These are phyloP conservation scores for Diadumene lineata DNA, from an alignment of 92 coral and sea anemone species.

Conservation along the genomic window DNA sequence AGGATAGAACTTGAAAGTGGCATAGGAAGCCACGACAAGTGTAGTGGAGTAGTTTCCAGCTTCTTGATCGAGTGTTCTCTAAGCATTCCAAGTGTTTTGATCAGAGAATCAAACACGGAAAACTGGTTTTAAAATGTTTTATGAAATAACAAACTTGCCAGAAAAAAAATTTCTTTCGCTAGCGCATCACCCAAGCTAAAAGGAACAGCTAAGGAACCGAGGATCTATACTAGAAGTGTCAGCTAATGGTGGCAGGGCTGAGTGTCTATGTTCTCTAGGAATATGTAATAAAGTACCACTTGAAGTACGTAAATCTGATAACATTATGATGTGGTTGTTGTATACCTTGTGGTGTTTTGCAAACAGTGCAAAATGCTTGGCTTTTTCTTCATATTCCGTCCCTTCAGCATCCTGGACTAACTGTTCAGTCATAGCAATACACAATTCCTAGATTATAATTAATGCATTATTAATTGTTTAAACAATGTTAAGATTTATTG, in stretches of 20 bases:
- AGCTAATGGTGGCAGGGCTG: neutral
- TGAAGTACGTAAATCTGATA: too few relatives aligned
- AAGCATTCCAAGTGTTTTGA: too few relatives aligned
- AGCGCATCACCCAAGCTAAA: neutral
- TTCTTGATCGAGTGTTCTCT: too few relatives aligned
- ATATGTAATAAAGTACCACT: neutral
- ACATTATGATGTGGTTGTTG: too few relatives aligned
- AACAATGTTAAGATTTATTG: neutral
- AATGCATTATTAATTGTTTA: neutral
- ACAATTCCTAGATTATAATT: slow-evolving; percentile 46
- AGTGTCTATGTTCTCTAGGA: neutral
- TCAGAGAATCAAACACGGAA: too few relatives aligned
- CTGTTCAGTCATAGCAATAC: slow-evolving; percentile 41
- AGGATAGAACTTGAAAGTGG: too few relatives aligned
- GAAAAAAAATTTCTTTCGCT: neutral
- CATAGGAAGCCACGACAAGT: too few relatives aligned
- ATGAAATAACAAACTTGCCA: too few relatives aligned
- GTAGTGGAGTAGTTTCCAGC: too few relatives aligned
- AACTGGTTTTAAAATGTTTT: too few relatives aligned
- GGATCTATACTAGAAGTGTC: neutral
- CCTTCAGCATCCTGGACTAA: slow-evolving; percentile 60
- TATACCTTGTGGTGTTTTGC: slow-evolving; percentile 69
- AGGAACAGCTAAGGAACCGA: neutral
- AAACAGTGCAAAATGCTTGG: slow-evolving; percentile 16
- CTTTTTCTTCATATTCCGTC: slow-evolving; percentile 38